A percentile compares a stretch with the other conserved stretches of the same genome.
Evolutionary conservation across 1,140 invertebrate genomes (phyloP).

Genomic region (Cyclargus thomasi): DNA sequence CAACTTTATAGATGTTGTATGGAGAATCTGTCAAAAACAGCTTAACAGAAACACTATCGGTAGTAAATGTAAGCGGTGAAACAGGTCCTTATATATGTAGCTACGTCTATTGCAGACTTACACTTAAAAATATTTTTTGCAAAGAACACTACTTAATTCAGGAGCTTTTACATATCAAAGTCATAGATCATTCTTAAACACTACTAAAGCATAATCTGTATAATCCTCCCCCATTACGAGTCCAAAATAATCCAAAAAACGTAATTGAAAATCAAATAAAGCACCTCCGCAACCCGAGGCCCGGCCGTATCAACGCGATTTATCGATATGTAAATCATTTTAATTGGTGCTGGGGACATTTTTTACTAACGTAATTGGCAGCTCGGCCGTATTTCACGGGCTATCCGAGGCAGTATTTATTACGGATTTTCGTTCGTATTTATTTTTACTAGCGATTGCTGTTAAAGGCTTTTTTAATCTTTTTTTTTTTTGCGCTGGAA

Average conservation of each 20-base stretch:
- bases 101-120: too few relatives aligned
- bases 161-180: background rate
- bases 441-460: slow-evolving; percentile 5
- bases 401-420: background rate
- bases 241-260: slow-evolving; percentile 17
- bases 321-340: slow-evolving; percentile 48
- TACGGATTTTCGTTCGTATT: slow-evolving; percentile 1
- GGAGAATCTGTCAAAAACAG: too few relatives aligned
- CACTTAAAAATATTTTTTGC: too few relatives aligned
- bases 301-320: slow-evolving; percentile 30
- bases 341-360: slow-evolving; percentile 44
- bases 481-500: background rate
- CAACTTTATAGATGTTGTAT: too few relatives aligned
- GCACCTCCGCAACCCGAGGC: slow-evolving; percentile 25
- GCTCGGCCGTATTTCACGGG: slow-evolving; percentile 38
- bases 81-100: too few relatives aligned
- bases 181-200: background rate
- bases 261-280: slow-evolving; percentile 27
- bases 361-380: slow-evolving; percentile 46
- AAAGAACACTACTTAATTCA: background rate
- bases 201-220: background rate
- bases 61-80: too few relatives aligned
- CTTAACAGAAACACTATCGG: too few relatives aligned
- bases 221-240: background rate
- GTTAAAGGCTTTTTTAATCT: background rate